Evolutionary conservation across 2,797 vertebrate genomes (phyloP).

Genomic region (Oreortyx pictus): DNA sequence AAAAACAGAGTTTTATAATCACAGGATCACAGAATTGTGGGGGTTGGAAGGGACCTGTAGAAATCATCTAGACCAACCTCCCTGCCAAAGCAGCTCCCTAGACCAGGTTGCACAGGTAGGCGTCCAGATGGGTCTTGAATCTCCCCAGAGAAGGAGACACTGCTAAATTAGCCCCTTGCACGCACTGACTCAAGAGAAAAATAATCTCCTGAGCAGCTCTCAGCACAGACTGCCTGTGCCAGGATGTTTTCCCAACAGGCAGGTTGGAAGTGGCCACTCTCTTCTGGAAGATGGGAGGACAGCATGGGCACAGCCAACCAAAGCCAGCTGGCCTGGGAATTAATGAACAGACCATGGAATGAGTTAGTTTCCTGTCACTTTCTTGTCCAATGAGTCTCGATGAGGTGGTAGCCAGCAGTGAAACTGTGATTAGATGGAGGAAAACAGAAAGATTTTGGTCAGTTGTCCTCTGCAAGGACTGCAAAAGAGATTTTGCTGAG

Average conservation of each 20-base stretch:
- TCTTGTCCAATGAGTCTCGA: neutral
- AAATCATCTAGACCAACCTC: no score
- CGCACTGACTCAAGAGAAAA: neutral
- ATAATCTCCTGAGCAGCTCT: neutral
- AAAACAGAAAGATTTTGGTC: neutral
- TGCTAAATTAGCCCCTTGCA: neutral
- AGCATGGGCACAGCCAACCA: neutral
- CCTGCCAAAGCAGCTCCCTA: no score
- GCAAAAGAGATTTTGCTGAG: neutral
- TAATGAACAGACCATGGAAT: neutral
- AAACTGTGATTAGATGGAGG: neutral
- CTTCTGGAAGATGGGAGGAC: neutral
- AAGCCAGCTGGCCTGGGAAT: neutral
- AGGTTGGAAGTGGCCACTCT: neutral
- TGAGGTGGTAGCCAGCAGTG: neutral
- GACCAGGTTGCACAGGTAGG: no score
- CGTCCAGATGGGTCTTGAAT: no score
- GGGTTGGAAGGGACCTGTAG: no score
- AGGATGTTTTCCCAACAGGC: neutral
- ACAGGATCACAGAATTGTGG: no score
- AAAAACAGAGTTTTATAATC: neutral
- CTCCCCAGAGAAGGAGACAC: no score
- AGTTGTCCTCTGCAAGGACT: neutral
- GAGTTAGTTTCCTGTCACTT: accelerated
- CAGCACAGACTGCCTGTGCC: neutral